phyloP scores from a whole-genome alignment of 1,140 invertebrate genomes.

The Ridgeia piscesae region DNA sequence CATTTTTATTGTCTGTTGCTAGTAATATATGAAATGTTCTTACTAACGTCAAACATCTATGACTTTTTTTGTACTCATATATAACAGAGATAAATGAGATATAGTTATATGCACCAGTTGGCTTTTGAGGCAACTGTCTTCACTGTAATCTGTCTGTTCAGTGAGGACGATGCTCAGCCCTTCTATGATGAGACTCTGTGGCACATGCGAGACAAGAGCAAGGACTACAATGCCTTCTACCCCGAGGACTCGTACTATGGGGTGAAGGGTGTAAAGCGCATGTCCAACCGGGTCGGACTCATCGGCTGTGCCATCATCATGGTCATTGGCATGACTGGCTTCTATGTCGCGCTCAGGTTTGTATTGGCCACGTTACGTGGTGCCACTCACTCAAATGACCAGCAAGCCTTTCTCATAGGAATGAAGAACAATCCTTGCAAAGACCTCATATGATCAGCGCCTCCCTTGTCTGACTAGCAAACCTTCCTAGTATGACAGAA shows the following conservation, averaged over 20 bases:
- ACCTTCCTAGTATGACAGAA: no score
- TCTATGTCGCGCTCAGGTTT: background rate
- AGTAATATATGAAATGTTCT: no score
- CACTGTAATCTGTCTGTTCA: background rate
- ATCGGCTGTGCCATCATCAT: constrained; percentile 17
- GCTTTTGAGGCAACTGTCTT: background rate
- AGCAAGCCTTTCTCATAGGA: no score
- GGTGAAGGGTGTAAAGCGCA: constrained; percentile 23
- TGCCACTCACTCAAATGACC: background rate
- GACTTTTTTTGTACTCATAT: no score
- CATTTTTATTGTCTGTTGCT: background rate
- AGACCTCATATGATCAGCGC: no score
- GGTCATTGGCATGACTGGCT: background rate
- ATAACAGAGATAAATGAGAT: no score
- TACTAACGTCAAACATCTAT: no score
- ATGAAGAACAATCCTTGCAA: no score
- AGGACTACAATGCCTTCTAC: constrained; percentile 20
- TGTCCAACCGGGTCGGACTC: constrained; percentile 23
- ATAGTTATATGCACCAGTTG: background rate
- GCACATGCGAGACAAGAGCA: constrained; percentile 28
- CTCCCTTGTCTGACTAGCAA: no score
- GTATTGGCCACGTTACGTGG: background rate
- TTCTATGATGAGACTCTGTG: constrained; percentile 32
- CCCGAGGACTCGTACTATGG: constrained; percentile 27
- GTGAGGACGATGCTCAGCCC: constrained; percentile 14